Percentiles rank a stretch among this genome's conserved stretches.
Conservation (phyloP, 1,140 invertebrate genomes). For the Drosophila kikkawai region DNA sequence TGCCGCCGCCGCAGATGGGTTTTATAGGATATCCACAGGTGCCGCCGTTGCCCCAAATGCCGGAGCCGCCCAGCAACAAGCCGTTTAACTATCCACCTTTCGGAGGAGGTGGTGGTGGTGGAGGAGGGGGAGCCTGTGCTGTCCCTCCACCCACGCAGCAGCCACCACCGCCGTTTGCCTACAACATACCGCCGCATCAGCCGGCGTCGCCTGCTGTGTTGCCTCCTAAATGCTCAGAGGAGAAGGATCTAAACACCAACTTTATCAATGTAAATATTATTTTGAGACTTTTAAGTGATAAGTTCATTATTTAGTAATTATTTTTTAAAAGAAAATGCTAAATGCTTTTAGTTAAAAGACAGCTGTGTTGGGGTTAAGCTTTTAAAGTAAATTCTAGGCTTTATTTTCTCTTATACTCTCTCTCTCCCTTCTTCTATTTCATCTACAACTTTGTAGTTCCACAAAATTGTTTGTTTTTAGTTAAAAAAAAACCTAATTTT, state of each 20-base stretch:
- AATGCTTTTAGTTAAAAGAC: slow-evolving; percentile 1
- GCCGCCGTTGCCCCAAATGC: slow-evolving; percentile 87
- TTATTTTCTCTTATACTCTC: neutral
- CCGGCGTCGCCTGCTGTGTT: slow-evolving; percentile 32
- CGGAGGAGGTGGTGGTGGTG: slow-evolving; percentile 48
- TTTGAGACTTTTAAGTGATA: neutral
- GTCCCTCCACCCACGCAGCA: slow-evolving; percentile 60
- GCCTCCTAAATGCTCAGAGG: slow-evolving; percentile 83
- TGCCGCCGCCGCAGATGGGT: slow-evolving; percentile 88
- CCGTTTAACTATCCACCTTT: slow-evolving; percentile 83
- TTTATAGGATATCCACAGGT: slow-evolving; percentile 92
- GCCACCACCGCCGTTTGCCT: slow-evolving; percentile 88
- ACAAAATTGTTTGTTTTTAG: neutral
- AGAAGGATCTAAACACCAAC: slow-evolving; percentile 87
- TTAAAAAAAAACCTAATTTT: neutral
- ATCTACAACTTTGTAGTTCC: neutral
- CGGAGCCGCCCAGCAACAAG: slow-evolving; percentile 76
- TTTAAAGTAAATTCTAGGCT: neutral
- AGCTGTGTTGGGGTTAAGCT: slow-evolving; percentile 4
- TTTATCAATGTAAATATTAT: slow-evolving; percentile 86
- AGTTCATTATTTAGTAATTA: neutral
- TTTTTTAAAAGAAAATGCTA: neutral
- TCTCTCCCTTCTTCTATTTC: neutral
- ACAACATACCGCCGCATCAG: slow-evolving; percentile 89
- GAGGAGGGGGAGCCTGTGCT: slow-evolving; percentile 34